These are phyloP conservation scores for Drosophila meridiana DNA, from an alignment of 2,888 invertebrate genomes.

Conservation along the genomic window DNA sequence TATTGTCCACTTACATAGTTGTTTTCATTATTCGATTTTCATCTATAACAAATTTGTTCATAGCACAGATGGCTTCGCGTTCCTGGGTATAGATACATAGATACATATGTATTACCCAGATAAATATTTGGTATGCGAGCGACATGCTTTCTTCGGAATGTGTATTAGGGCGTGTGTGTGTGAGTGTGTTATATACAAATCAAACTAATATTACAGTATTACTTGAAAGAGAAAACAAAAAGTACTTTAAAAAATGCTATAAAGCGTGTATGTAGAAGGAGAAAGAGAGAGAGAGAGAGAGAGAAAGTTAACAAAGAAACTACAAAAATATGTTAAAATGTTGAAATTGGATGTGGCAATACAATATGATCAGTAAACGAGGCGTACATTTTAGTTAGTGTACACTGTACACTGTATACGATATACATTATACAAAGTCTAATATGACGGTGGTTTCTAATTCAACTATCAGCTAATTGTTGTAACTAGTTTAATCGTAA, in stretches of 20 bases:
- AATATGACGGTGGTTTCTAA: conserved; percentile 80
- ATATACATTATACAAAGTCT: conserved; percentile 71
- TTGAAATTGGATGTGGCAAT: conserved; percentile 48
- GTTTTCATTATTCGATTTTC: conserved; percentile 9
- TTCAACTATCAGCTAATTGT: conserved; percentile 70
- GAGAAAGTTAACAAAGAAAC: not conserved
- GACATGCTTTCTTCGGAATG: conserved; percentile 34
- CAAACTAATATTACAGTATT: conserved; percentile 19
- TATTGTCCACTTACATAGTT: conserved; percentile 67
- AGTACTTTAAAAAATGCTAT: not conserved
- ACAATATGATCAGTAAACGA: conserved; percentile 45
- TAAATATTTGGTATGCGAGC: conserved; percentile 9
- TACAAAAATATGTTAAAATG: conserved; percentile 15
- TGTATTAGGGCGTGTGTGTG: conserved; percentile 5
- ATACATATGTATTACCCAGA: conserved; percentile 15
- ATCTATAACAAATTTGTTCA: not conserved
- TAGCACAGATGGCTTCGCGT: conserved; percentile 23
- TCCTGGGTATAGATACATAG: conserved; percentile 13
- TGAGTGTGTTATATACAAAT: conserved; percentile 34
- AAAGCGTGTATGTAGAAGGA: conserved; percentile 9
- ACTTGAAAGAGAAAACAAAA: conserved; percentile 3
- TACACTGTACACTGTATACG: conserved; percentile 25
- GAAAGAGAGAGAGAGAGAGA: not conserved
- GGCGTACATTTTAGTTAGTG: conserved; percentile 47
- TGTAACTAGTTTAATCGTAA: conserved; percentile 28